Conservation (phyloP, 37 sponge, comb jelly and placozoan species). For the Bolinopsis microptera region DNA sequence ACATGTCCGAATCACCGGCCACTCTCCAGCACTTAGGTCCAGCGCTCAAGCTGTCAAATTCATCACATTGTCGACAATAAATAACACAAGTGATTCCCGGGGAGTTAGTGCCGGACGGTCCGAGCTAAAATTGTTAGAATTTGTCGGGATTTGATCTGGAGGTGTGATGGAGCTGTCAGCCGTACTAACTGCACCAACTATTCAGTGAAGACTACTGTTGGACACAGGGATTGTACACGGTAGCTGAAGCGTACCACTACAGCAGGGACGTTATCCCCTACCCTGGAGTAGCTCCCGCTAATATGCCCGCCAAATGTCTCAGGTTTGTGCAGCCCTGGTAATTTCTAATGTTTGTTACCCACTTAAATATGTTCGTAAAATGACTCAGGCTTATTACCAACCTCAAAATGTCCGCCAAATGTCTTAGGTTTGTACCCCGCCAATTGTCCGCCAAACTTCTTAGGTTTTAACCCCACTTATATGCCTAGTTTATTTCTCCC, state of each 20-base stretch:
- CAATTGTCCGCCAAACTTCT: too few species aligned
- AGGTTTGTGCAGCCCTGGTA: too few species aligned
- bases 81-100: not conserved
- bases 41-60: not conserved
- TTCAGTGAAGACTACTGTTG: slow-evolving; percentile 24
- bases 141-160: not conserved
- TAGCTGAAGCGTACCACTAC: slow-evolving; percentile 20
- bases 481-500: too few species aligned
- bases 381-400: too few species aligned
- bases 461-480: too few species aligned
- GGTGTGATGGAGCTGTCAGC: not conserved
- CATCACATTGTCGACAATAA: not conserved
- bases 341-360: too few species aligned
- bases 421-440: too few species aligned
- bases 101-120: not conserved
- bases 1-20: not conserved
- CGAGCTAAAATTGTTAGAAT: not conserved
- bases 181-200: not conserved
- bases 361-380: too few species aligned
- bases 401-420: too few species aligned
- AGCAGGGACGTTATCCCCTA: not conserved
- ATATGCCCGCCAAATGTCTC: slow-evolving; percentile 3
- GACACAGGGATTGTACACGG: slow-evolving; percentile 33
- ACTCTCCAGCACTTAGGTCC: not conserved
- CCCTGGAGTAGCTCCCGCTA: not conserved